Conservation (phyloP, 92 coral and sea anemone genomes). For the Zoanthus gigantus region DNA sequence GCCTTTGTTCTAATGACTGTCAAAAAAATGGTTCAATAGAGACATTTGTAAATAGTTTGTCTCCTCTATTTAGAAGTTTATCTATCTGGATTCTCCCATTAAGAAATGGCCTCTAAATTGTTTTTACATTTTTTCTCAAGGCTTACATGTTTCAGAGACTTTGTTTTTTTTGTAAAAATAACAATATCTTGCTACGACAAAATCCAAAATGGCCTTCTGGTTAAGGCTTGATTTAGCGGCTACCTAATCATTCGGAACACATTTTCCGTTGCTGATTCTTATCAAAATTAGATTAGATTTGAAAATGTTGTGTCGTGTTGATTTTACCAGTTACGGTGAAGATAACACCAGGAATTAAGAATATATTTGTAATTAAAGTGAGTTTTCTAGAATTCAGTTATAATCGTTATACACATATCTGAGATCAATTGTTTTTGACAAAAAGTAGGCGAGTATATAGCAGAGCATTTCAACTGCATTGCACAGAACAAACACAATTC, state of each 20-base stretch:
- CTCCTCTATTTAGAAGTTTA: not conserved
- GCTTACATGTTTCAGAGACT: not conserved
- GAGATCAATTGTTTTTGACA: no score
- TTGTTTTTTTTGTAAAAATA: not conserved
- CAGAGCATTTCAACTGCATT: no score
- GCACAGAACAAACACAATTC: no score
- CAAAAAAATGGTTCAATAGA: not conserved
- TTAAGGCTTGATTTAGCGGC: not conserved
- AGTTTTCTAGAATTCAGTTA: no score
- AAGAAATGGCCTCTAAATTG: no score
- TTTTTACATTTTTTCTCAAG: not conserved
- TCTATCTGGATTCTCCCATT: not conserved
- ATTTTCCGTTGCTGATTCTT: not conserved
- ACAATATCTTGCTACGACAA: not conserved
- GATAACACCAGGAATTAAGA: not conserved
- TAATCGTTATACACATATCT: no score
- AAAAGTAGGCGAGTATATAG: no score
- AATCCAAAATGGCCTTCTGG: constrained; percentile 12
- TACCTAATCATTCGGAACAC: not conserved
- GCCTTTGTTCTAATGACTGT: not conserved
- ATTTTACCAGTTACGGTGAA: not conserved
- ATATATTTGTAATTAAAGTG: not conserved
- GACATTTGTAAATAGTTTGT: constrained; percentile 12
- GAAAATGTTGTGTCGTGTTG: not conserved
- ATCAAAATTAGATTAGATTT: not conserved